These are phyloP conservation scores for Pogona vitticeps DNA, from an alignment of 2,113 vertebrate genomes.

Conservation along the genomic window DNA sequence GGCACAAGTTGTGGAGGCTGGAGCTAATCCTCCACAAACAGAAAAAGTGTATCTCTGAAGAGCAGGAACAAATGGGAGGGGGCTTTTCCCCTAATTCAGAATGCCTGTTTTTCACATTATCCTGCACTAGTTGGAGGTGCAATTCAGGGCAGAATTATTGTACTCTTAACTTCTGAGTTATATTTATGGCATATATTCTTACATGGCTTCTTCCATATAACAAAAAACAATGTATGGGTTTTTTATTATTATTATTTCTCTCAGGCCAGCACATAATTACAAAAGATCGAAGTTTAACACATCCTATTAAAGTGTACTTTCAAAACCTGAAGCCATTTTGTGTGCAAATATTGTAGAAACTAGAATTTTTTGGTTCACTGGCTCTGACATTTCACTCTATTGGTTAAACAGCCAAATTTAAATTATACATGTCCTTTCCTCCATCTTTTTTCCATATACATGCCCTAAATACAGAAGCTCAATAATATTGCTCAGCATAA, in stretches of 20 bases:
- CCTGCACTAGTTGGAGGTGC: background rate
- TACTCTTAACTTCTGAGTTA: background rate
- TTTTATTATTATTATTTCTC: constrained; percentile 17
- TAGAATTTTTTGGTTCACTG: constrained; percentile 53
- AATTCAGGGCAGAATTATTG: background rate
- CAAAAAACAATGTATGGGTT: background rate
- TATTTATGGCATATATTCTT: background rate
- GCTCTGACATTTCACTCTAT: constrained; percentile 49
- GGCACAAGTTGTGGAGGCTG: too few relatives aligned
- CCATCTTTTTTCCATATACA: constrained; percentile 3
- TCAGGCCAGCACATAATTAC: constrained; percentile 49
- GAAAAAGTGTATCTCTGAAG: background rate
- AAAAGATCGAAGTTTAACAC: constrained; percentile 36
- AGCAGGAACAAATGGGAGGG: background rate
- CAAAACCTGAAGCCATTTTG: constrained; percentile 61
- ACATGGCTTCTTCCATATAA: background rate
- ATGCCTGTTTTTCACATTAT: background rate
- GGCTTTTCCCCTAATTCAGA: background rate
- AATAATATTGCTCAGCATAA: background rate
- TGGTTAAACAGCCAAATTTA: constrained; percentile 53
- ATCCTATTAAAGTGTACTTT: constrained; percentile 46
- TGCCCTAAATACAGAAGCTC: constrained; percentile 32
- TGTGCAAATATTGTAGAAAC: constrained; percentile 61
- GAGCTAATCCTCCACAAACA: background rate
- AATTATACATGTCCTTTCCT: constrained; percentile 34